These are phyloP conservation scores for Malacoraja senta DNA, from an alignment of 2,797 vertebrate species.

Conservation along the genomic window DNA sequence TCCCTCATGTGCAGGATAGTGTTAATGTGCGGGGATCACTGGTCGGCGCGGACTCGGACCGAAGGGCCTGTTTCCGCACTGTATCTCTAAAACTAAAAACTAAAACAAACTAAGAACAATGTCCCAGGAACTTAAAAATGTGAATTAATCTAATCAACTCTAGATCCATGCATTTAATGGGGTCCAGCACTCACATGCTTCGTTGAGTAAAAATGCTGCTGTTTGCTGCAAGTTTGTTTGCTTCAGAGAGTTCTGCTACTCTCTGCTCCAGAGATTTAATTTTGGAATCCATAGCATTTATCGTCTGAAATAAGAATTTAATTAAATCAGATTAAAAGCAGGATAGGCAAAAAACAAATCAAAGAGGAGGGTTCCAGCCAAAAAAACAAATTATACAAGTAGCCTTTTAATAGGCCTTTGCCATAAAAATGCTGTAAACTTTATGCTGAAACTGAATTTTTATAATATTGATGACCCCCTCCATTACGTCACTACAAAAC, in stretches of 20 bases:
- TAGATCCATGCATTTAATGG: slow-evolving; percentile 20
- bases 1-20: too few species aligned
- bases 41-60: too few species aligned
- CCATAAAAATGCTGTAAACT: neutral
- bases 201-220: slow-evolving; percentile 98
- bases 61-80: slow-evolving; percentile 34
- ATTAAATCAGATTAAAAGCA: neutral
- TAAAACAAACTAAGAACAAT: slow-evolving; percentile 34
- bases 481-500: too few species aligned
- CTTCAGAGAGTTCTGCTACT: slow-evolving; percentile 89
- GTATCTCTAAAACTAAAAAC: neutral
- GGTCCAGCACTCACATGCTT: slow-evolving; percentile 82
- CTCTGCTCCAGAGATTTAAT: slow-evolving; percentile 96
- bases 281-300: slow-evolving; percentile 98
- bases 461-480: neutral
- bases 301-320: slow-evolving; percentile 69
- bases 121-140: slow-evolving; percentile 42
- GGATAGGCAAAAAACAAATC: neutral
- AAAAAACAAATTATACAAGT: neutral
- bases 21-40: too few species aligned
- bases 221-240: slow-evolving; percentile 95
- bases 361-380: neutral
- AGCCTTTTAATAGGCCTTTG: neutral
- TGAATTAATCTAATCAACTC: slow-evolving; percentile 41
- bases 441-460: neutral